Evolutionary conservation across 2,888 invertebrate genomes (phyloP).

Genomic region (Ramazzottius varieornatus): DNA sequence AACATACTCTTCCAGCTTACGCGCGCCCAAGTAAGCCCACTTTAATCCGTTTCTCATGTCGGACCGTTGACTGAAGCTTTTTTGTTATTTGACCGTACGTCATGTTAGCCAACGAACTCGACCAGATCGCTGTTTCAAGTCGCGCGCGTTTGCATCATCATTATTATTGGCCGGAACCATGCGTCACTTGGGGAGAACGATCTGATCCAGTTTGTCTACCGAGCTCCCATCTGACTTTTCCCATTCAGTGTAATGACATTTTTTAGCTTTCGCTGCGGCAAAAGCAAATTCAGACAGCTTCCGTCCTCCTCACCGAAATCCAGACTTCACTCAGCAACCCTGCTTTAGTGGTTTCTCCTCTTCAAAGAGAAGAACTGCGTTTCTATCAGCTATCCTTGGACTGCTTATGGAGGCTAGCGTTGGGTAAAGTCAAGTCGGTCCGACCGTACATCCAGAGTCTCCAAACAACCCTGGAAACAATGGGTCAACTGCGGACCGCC

Average conservation of each 20-base stretch:
- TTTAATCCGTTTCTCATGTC: background rate
- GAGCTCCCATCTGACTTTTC: too few species aligned
- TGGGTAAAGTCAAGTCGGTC: background rate
- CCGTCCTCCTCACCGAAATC: background rate
- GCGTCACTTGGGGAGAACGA: too few species aligned
- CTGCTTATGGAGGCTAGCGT: background rate
- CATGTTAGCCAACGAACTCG: too few species aligned
- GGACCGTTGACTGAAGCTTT: too few species aligned
- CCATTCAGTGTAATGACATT: too few species aligned
- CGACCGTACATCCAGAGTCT: background rate
- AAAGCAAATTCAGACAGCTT: background rate
- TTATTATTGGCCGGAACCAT: too few species aligned
- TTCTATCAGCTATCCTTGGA: background rate
- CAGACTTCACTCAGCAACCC: background rate
- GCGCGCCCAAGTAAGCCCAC: background rate
- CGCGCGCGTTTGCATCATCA: too few species aligned
- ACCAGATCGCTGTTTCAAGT: too few species aligned
- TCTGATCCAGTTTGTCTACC: too few species aligned
- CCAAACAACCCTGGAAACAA: background rate
- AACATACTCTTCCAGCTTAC: background rate
- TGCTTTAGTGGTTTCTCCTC: background rate
- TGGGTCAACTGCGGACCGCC: background rate
- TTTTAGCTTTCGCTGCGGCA: background rate
- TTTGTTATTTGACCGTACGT: too few species aligned
- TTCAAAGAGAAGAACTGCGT: background rate